A percentile compares a stretch with the other conserved stretches of the same genome.
These are phyloP conservation scores for Ectemnius cavifrons DNA, from an alignment of 2,888 invertebrate species.

Conservation along the genomic window DNA sequence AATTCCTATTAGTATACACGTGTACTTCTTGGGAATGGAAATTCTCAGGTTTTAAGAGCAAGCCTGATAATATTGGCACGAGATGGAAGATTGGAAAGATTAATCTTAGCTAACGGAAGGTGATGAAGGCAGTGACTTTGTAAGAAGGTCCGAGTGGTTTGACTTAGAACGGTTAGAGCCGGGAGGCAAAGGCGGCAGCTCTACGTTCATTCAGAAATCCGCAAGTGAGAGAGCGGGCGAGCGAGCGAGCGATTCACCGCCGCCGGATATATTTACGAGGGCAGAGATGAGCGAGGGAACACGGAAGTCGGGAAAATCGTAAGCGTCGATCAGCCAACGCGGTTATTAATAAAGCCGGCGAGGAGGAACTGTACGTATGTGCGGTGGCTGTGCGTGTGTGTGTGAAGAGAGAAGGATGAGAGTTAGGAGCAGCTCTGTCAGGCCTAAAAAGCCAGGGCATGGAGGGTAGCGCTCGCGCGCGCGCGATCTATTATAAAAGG, in stretches of 20 bases:
- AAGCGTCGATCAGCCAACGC: conserved; percentile 57
- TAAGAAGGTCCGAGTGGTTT: too few species aligned
- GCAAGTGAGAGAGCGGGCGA: background rate
- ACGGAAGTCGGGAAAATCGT: conserved; percentile 62
- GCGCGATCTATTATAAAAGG: conserved; percentile 1
- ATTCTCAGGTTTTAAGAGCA: too few species aligned
- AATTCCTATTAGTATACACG: background rate
- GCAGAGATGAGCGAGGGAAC: conserved; percentile 43
- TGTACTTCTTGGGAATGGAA: too few species aligned
- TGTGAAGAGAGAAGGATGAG: conserved; percentile 16
- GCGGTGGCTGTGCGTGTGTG: too few species aligned
- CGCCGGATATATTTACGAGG: conserved; percentile 23
- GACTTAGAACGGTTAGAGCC: too few species aligned
- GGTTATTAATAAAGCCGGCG: conserved; percentile 59
- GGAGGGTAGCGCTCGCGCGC: too few species aligned
- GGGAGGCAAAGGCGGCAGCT: background rate
- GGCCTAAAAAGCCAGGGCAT: conserved; percentile 13
- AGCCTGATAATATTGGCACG: too few species aligned
- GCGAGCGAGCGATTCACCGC: too few species aligned
- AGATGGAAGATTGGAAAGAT: too few species aligned
- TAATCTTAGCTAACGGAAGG: too few species aligned
- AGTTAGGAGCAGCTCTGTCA: background rate
- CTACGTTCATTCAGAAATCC: conserved; percentile 6
- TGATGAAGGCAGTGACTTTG: too few species aligned
- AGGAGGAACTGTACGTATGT: conserved; percentile 8